Conservation (phyloP, 2,888 invertebrate genomes). For the Urechis unicinctus region DNA sequence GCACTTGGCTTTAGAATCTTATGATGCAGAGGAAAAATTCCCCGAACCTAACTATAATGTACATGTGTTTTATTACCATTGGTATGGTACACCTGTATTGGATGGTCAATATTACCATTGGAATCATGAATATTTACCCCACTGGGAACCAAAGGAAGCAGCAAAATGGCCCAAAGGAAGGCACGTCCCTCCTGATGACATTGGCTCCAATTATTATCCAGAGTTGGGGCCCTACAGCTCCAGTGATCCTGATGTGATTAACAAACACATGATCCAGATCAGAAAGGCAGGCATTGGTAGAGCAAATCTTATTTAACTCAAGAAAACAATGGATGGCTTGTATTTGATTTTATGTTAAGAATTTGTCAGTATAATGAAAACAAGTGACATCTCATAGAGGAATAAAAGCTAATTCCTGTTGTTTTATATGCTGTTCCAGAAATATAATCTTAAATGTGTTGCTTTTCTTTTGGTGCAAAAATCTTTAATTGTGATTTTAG, state of each 20-base stretch:
- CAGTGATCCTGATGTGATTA: conserved; percentile 53
- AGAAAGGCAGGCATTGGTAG: conserved; percentile 56
- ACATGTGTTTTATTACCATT: conserved; percentile 53
- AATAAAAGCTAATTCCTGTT: neutral
- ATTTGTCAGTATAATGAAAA: no score
- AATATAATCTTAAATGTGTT: no score
- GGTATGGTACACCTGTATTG: conserved; percentile 45
- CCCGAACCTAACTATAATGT: conserved; percentile 31
- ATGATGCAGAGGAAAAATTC: neutral
- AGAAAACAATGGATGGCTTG: no score
- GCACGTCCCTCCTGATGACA: conserved; percentile 57
- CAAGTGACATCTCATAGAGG: neutral
- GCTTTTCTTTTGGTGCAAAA: no score
- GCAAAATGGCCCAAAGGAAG: conserved; percentile 53
- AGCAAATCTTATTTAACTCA: no score
- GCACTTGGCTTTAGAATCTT: no score
- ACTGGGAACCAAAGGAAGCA: conserved; percentile 47
- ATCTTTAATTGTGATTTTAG: conserved; percentile 35
- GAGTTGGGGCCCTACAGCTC: conserved; percentile 57
- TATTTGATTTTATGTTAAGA: no score
- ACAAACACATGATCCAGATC: conserved; percentile 60
- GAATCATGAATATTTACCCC: conserved; percentile 47
- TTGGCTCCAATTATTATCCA: conserved; percentile 57
- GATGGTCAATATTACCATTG: conserved; percentile 48
- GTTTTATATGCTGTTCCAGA: neutral